Conservation (phyloP, 2,797 vertebrate genomes). For the Acridotheres tristis region DNA sequence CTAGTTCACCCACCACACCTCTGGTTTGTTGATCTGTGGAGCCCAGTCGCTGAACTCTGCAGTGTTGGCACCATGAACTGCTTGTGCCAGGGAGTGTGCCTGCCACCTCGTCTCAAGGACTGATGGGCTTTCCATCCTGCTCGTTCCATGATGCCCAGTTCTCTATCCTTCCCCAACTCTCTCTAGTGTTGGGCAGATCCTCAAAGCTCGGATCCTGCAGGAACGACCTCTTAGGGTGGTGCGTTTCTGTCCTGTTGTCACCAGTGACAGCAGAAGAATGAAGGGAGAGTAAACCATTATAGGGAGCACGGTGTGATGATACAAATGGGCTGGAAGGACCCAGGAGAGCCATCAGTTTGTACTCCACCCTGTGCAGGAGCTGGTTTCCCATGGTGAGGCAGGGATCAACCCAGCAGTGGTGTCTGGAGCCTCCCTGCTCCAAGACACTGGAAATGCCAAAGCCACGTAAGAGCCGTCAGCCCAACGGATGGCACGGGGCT, state of each 20-base stretch:
- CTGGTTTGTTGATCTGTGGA: background rate
- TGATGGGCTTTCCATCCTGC: background rate
- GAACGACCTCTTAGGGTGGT: background rate
- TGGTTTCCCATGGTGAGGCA: background rate
- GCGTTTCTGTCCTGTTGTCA: background rate
- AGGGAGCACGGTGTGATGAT: background rate
- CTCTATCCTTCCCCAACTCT: background rate
- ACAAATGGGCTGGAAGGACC: constrained; percentile 3
- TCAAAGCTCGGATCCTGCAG: background rate
- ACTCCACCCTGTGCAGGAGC: background rate
- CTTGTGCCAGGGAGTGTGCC: background rate
- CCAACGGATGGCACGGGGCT: background rate
- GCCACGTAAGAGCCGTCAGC: background rate
- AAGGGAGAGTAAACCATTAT: background rate
- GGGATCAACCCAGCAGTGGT: background rate
- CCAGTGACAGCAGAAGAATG: background rate
- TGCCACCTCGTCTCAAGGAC: rapidly evolving
- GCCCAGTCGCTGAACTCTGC: rapidly evolving
- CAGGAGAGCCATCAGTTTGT: background rate
- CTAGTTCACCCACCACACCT: background rate
- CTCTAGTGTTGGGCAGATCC: background rate
- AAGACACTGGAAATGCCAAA: background rate
- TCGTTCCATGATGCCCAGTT: background rate
- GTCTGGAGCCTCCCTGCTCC: background rate
- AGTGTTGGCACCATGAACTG: background rate